Conservation (phyloP, 1,140 invertebrate species). For the Medauroidea extradentata region DNA sequence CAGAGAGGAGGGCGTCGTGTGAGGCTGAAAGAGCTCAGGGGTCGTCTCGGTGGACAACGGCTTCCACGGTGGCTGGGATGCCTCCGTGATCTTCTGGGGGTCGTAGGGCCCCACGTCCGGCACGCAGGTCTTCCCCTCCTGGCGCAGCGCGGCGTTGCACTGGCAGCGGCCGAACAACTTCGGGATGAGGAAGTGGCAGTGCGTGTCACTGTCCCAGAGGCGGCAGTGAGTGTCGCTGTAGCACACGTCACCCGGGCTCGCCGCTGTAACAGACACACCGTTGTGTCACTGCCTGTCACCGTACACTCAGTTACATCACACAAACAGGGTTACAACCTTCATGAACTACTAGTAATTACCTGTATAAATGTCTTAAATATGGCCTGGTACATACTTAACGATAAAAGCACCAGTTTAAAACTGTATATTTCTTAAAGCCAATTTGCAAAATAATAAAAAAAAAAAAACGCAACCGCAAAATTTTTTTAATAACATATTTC, state of each 20-base stretch:
- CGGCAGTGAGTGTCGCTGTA: conserved; percentile 84
- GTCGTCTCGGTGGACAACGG: conserved; percentile 62
- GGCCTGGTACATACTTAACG: too few relatives aligned
- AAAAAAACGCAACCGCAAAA: too few relatives aligned
- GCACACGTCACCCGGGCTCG: conserved; percentile 81
- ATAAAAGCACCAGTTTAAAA: too few relatives aligned
- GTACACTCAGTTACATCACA: too few relatives aligned
- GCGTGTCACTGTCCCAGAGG: conserved; percentile 72
- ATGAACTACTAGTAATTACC: too few relatives aligned
- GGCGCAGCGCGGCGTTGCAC: conserved; percentile 44
- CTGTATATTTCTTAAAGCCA: too few relatives aligned
- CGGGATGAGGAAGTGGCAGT: conserved; percentile 84
- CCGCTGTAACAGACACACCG: conserved; percentile 57
- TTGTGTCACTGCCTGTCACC: too few relatives aligned
- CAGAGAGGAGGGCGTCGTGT: too few relatives aligned
- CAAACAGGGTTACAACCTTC: too few relatives aligned
- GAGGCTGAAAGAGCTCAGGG: conserved; percentile 28
- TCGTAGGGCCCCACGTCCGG: background rate
- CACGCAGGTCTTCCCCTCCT: background rate
- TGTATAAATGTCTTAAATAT: too few relatives aligned
- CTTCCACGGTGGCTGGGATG: conserved; percentile 67
- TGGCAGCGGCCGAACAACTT: conserved; percentile 83
- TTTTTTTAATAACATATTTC: too few relatives aligned
- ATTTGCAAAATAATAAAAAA: too few relatives aligned
- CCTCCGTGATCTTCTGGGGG: conserved; percentile 32